phyloP scores from a whole-genome alignment of 2,113 vertebrate species.

The Campylorhamphus procurvoides region DNA sequence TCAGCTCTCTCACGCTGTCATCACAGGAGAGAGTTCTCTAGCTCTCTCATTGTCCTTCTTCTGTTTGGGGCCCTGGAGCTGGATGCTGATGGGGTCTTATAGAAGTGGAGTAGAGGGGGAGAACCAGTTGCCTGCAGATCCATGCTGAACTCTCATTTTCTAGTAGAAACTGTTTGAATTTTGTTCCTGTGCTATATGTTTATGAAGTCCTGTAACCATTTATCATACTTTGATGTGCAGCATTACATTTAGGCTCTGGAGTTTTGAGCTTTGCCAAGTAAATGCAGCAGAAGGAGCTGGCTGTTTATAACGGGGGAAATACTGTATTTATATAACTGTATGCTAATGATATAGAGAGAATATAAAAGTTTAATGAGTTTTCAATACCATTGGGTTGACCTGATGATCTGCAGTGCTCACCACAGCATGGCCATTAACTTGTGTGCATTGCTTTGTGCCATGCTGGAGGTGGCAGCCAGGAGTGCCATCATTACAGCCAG shows the following conservation, averaged over 20 bases:
- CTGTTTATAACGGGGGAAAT: background rate
- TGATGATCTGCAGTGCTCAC: background rate
- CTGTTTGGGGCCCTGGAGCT: background rate
- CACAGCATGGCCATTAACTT: background rate
- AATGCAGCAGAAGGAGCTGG: background rate
- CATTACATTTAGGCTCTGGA: background rate
- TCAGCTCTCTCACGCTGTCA: background rate
- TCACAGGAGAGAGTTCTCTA: background rate
- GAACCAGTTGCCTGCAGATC: background rate
- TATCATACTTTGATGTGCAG: background rate
- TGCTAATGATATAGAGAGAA: background rate
- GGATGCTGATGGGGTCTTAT: background rate
- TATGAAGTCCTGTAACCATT: background rate
- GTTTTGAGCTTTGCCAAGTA: background rate
- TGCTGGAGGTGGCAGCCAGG: background rate
- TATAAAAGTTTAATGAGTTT: background rate
- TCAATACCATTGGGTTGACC: background rate
- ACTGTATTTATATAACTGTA: background rate
- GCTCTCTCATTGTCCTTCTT: background rate
- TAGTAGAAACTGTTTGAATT: background rate
- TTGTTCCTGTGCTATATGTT: background rate
- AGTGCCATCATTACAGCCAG: background rate
- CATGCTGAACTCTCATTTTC: background rate
- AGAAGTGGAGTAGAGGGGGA: background rate
- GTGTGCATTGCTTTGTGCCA: rapidly evolving